Percentiles rank a stretch among this genome's conserved stretches.
Evolutionary conservation across 1,140 invertebrate genomes (phyloP).

Genomic region (Tetramorium simillimum): DNA sequence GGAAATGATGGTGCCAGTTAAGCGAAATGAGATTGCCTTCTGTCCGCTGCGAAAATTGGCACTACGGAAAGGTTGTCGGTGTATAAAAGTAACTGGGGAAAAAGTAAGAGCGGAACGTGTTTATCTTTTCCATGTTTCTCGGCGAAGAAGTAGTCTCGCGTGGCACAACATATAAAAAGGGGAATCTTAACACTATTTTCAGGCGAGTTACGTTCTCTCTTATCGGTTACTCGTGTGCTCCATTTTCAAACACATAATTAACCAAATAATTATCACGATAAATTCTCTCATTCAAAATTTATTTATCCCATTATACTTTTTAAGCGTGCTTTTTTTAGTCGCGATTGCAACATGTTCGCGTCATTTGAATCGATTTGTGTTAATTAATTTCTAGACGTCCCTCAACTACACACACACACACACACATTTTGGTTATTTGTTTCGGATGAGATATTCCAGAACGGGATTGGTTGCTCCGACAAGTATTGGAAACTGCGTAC

Average conservation of each 20-base stretch:
- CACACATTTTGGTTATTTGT: neutral
- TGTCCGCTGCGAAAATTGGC: conserved; percentile 34
- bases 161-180: neutral
- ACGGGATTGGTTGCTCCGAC: neutral
- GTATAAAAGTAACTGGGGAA: conserved; percentile 23
- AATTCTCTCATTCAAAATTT: neutral
- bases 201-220: neutral
- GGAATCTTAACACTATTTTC: neutral
- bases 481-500: conserved; percentile 49
- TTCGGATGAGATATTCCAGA: conserved; percentile 16
- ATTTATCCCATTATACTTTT: neutral
- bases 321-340: neutral
- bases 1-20: conserved; percentile 49
- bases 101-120: conserved; percentile 13
- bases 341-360: neutral
- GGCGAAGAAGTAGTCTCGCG: neutral
- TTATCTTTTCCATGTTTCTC: neutral
- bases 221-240: neutral
- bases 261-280: neutral
- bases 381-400: neutral
- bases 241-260: neutral
- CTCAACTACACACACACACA: neutral
- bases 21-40: conserved; percentile 49
- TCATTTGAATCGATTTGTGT: neutral
- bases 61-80: conserved; percentile 16